A percentile compares a stretch with the other conserved stretches of the same genome.
Conservation (phyloP, 2,113 vertebrate genomes). For the Python bivittatus region DNA sequence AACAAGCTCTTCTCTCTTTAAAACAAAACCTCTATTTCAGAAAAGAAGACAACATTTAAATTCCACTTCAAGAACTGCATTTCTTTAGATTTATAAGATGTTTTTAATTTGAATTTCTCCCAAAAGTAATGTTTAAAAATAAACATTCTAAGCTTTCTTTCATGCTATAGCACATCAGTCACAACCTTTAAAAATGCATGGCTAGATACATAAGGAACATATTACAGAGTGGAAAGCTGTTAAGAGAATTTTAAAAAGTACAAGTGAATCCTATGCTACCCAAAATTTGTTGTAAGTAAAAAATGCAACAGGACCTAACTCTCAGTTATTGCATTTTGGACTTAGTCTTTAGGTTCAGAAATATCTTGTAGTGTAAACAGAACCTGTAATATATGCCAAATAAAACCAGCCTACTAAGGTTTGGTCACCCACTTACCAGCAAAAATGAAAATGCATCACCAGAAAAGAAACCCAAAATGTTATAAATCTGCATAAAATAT, state of each 20-base stretch:
- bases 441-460: not conserved
- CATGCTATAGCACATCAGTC: not conserved
- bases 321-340: not conserved
- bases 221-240: not conserved
- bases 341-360: not conserved
- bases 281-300: not conserved
- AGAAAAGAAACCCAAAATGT: too few relatives aligned
- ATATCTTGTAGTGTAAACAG: not conserved
- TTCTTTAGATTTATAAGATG: slow-evolving; percentile 3
- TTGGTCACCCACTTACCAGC: too few relatives aligned
- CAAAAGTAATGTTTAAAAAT: not conserved
- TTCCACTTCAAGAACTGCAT: not conserved
- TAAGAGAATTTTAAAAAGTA: not conserved
- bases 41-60: not conserved
- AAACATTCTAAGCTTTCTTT: not conserved
- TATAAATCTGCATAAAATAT: not conserved
- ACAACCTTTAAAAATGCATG: slow-evolving; percentile 9
- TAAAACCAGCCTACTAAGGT: not conserved
- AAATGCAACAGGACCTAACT: not conserved
- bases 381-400: not conserved
- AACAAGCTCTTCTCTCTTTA: not conserved
- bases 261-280: not conserved
- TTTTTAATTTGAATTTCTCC: slow-evolving; percentile 24
- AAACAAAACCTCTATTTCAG: not conserved
- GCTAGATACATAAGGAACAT: not conserved